Percentiles rank a stretch among this genome's conserved stretches.
phyloP scores from a whole-genome alignment of 2,797 vertebrate species.

The Onychomys leucogaster region DNA sequence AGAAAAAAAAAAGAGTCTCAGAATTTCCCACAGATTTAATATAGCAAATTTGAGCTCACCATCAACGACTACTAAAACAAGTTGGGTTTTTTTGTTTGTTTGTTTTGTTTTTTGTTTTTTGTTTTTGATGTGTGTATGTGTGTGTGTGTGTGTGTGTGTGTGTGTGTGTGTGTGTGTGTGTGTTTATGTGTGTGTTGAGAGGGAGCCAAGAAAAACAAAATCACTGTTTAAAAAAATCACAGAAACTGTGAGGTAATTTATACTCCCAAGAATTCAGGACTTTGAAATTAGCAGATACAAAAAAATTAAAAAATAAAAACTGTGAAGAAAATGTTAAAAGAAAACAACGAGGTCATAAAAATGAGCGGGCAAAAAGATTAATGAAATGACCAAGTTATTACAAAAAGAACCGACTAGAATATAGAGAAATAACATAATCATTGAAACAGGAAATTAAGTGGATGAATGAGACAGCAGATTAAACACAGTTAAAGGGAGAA shows the following conservation, averaged over 20 bases:
- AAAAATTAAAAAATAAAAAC: not conserved
- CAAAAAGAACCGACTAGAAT: not conserved
- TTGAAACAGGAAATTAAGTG: not conserved
- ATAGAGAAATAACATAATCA: not conserved
- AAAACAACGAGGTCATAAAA: not conserved
- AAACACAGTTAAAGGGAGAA: conserved; percentile 8
- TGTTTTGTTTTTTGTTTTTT: too few species aligned
- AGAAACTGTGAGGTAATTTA: not conserved
- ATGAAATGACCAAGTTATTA: not conserved
- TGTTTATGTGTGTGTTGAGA: not conserved
- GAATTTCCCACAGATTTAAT: conserved; percentile 18
- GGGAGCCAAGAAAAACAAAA: not conserved
- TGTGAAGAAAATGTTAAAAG: not conserved
- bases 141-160: not conserved
- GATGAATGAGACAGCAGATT: not conserved
- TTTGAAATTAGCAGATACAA: not conserved
- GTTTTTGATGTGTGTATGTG: too few species aligned
- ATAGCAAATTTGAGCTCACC: not conserved
- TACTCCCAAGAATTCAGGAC: not conserved
- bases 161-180: not conserved
- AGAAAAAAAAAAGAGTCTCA: not conserved
- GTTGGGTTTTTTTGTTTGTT: too few species aligned
- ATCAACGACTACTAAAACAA: not conserved
- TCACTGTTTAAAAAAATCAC: not conserved
- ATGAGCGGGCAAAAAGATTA: not conserved